These are phyloP conservation scores for Sisor rabdophorus DNA, from an alignment of 2,113 vertebrate genomes.

Conservation along the genomic window DNA sequence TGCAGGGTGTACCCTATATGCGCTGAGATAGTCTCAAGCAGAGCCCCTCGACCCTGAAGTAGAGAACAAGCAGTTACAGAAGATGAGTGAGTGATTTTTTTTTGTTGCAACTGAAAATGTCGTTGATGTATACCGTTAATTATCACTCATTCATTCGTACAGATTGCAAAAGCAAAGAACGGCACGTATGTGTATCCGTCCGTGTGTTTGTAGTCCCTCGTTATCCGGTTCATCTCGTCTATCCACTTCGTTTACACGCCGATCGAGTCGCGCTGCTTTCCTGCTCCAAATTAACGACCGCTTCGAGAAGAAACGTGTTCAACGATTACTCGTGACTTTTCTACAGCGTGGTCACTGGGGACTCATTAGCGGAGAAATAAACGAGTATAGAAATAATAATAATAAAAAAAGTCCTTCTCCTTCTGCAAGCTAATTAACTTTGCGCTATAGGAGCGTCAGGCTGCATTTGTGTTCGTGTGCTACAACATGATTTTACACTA, in stretches of 20 bases:
- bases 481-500: background rate
- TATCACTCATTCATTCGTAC: background rate
- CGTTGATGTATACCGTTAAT: background rate
- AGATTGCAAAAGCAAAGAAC: too few relatives aligned
- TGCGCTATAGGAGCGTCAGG: background rate
- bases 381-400: constrained; percentile 3
- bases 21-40: too few relatives aligned
- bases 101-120: too few relatives aligned
- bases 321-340: background rate
- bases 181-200: background rate
- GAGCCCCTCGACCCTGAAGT: too few relatives aligned
- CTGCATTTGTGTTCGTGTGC: background rate
- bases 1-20: too few relatives aligned
- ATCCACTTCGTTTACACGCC: background rate
- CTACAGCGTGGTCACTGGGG: background rate
- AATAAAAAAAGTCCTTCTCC: background rate
- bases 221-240: background rate
- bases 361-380: constrained; percentile 11
- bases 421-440: constrained; percentile 16
- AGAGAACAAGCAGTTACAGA: too few relatives aligned
- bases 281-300: background rate
- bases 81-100: too few relatives aligned
- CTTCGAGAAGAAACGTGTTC: background rate
- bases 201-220: background rate
- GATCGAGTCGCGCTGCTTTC: background rate